Evolutionary conservation across 2,113 vertebrate genomes (phyloP), one percentile per base, ranked within the genome.

Genomic region (Phodopus roborovskii): DNA sequence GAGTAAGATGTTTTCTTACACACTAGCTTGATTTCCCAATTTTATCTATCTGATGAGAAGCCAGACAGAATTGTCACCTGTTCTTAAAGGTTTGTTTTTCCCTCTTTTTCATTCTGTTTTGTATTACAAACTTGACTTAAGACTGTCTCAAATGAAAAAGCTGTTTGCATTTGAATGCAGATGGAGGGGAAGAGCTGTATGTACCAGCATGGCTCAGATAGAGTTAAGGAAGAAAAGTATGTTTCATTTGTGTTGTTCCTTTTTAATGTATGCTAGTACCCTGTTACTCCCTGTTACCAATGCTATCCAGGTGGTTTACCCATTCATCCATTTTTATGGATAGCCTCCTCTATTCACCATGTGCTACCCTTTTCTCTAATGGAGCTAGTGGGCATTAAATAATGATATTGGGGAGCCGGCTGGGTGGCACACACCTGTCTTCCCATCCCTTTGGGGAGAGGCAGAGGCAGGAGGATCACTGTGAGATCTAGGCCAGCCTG

Each of bases 31-130:
- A 56, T 82, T 87, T 79, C 42, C 45, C 53, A 39, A 71, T 96
- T 88, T 71, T 39, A 50, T 85, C 70, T 73, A 17, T 30, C 71
- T 91, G 73, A 88, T 75, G 50, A 78, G 58, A 96, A 84, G 30
- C 9, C 70, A 50, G 82, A 83, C 5, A 82, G 20, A 50, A 20
- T 71, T 92, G 75, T 56, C 42, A 58, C 42, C 11, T 91, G 62
- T 56, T 48, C 17, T 94, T 87, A 64, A 33, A 28, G 50, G 5
- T 45, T 19, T n/a, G n/a, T 39, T 48, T 60, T 39, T 28, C 6
- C 2, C 33, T 83, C 19, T 12, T 78, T 84, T 94, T 83, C 42
- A 75, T 48, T 95, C 33, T 87, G 64, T 20, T 91, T 79, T 75
- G n/a, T 90, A 24, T 77, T 90, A 48, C 28, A 20, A 62, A 45